Evolutionary conservation across 2,113 vertebrate species (phyloP), one percentile per base, ranked within the genome.

Genomic region (Cyanoliseus patagonus): DNA sequence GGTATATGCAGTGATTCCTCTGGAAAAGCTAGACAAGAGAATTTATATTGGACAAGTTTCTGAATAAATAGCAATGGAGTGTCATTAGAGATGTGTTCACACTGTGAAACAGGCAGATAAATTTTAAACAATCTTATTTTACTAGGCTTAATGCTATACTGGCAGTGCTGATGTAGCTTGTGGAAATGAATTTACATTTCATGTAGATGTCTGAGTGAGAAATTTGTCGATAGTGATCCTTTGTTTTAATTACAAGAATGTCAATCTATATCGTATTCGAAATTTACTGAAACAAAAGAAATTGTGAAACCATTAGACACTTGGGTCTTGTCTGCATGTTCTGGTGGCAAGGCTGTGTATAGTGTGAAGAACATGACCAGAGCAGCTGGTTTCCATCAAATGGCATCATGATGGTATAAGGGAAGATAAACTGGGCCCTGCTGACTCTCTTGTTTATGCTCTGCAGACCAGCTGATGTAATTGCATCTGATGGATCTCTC

Each of bases 381-480:
- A 84, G 52, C 92, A 91, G 90, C 77, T 84, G 83, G 22, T 92
- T 96, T 82, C 77, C 31, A 72, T 86, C 92, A 95, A 53, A 64
- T 20, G 39, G 73, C 68, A 81, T 88, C 72, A 20, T 51, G 64
- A 74, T 12, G 11, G 55, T 59, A 46, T 52, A 61, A 76, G 61
- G 37, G 44, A 76, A 82, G 73, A 74, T 72, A 66, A 82, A 64
- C 35, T 19, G 35, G 51, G 61, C 57, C 46, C 66, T 83, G 20
- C 73, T 94, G 94, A 83, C 88, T 68, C 51, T 88, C 2, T 72
- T 0, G 0, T 92, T 96, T 83, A 51, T 88, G 88, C 64, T 92
- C 57, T 75, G 94, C 52, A 91, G 59, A 64, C 78, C 76, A 68
- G 80, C 80, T 92, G 86, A 95, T 90, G 64, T 93, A 39, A 95